Percentiles rank a stretch among this genome's conserved stretches.
Evolutionary conservation across 1,140 invertebrate species (phyloP).

Genomic region (Panagrolaimus sp.): DNA sequence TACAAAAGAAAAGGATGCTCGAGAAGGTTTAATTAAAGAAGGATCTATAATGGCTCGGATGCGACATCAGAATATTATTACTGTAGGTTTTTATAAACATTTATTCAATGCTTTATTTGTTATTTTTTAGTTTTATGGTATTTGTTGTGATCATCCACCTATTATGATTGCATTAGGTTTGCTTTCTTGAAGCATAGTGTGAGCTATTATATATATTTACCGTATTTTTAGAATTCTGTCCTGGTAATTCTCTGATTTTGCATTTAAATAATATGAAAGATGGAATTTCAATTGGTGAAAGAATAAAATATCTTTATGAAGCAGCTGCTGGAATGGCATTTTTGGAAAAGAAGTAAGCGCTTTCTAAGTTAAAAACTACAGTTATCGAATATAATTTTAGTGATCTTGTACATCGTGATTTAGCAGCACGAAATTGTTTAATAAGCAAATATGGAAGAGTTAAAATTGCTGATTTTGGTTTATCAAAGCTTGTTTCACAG

Average conservation of each 20-base stretch:
- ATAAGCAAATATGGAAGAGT: constrained; percentile 32
- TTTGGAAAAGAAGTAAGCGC: neutral
- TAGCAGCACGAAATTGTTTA: constrained; percentile 59
- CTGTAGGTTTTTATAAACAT: neutral
- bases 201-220: no score
- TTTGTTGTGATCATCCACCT: constrained; percentile 35
- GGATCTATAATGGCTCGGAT: neutral
- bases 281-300: constrained; percentile 9
- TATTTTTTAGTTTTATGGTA: constrained; percentile 29
- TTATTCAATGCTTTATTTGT: no score
- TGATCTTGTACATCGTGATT: constrained; percentile 86
- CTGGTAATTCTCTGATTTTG: constrained; percentile 25
- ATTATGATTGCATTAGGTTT: constrained; percentile 34
- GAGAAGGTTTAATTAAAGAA: constrained; percentile 1
- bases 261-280: constrained; percentile 18
- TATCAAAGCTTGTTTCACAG: constrained; percentile 82
- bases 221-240: constrained; percentile 31
- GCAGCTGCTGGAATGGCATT: constrained; percentile 66
- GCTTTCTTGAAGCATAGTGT: no score
- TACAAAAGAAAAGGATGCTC: neutral
- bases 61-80: constrained; percentile 2
- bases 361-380: neutral
- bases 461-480: constrained; percentile 94
- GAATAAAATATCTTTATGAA: constrained; percentile 21
- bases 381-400: constrained; percentile 61